Evolutionary conservation across 2,888 invertebrate species (phyloP).

Genomic region (Melikaiella ostensackeni): DNA sequence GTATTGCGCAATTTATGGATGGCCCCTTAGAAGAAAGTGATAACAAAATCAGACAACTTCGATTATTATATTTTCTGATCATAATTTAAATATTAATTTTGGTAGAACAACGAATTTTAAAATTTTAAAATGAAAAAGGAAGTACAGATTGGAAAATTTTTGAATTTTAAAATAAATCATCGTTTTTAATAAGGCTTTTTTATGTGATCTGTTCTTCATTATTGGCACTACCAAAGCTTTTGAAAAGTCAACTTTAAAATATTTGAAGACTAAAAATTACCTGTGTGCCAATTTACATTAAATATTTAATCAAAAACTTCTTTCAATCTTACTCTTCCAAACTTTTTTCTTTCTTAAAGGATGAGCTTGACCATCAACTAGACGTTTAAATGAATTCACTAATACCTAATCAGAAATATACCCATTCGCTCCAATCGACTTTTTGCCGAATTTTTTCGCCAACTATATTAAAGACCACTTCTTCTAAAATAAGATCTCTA

Average conservation of each 20-base stretch:
- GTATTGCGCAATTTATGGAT: too few species aligned
- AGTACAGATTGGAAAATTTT: too few species aligned
- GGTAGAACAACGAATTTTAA: too few species aligned
- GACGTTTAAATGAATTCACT: background rate
- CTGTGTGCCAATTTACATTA: background rate
- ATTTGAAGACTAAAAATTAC: background rate
- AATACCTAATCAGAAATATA: background rate
- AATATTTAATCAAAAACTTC: background rate
- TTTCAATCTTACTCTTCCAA: background rate
- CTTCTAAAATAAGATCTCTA: background rate
- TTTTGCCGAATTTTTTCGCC: background rate
- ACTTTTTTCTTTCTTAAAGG: background rate
- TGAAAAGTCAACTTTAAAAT: too few species aligned
- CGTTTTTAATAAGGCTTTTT: too few species aligned
- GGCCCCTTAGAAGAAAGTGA: too few species aligned
- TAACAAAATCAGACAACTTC: too few species aligned
- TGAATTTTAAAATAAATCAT: too few species aligned
- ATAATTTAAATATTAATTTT: too few species aligned
- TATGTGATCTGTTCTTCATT: background rate
- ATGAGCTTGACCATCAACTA: background rate
- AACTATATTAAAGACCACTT: background rate
- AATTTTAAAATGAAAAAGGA: too few species aligned
- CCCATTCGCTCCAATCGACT: background rate
- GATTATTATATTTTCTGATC: too few species aligned
- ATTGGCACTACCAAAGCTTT: background rate